Evolutionary conservation across 2,113 vertebrate species (phyloP).

Genomic region (Mugil cephalus): DNA sequence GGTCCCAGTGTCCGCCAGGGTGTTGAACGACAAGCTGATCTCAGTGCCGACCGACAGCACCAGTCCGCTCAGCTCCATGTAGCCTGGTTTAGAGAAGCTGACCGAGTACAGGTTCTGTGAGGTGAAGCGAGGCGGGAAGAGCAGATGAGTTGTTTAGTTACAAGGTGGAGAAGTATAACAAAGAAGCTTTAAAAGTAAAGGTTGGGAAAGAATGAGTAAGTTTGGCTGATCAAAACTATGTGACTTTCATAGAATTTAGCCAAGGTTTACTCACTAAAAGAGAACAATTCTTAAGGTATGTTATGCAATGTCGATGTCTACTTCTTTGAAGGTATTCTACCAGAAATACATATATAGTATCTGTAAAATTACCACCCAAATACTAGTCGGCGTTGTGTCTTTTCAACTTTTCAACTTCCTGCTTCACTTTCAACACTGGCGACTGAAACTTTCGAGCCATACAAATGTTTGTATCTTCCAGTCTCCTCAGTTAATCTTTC

Average conservation of each 20-base stretch:
- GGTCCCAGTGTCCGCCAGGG: conserved; percentile 90
- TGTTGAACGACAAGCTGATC: conserved; percentile 98
- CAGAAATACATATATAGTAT: no score
- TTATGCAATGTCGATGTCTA: not conserved
- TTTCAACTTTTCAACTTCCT: no score
- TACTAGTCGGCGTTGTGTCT: no score
- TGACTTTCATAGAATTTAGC: not conserved
- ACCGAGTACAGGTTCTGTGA: conserved; percentile 93
- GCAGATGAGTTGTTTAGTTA: no score
- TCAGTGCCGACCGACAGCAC: conserved; percentile 87
- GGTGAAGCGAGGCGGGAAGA: conserved; percentile 31
- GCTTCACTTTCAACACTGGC: no score
- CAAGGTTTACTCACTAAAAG: conserved; percentile 11
- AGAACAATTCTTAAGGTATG: not conserved
- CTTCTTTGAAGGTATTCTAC: conserved; percentile 9
- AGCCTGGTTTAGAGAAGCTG: conserved; percentile 93
- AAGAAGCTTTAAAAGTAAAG: not conserved
- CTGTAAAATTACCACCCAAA: no score
- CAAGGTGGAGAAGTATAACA: not conserved
- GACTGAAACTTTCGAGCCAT: no score
- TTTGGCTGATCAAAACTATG: not conserved
- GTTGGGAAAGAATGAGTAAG: not conserved
- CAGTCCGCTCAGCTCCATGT: conserved; percentile 89
- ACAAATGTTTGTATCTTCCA: no score
- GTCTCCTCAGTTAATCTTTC: no score